phyloP scores from a whole-genome alignment of 2,888 invertebrate genomes.

The Eledona agricola region DNA sequence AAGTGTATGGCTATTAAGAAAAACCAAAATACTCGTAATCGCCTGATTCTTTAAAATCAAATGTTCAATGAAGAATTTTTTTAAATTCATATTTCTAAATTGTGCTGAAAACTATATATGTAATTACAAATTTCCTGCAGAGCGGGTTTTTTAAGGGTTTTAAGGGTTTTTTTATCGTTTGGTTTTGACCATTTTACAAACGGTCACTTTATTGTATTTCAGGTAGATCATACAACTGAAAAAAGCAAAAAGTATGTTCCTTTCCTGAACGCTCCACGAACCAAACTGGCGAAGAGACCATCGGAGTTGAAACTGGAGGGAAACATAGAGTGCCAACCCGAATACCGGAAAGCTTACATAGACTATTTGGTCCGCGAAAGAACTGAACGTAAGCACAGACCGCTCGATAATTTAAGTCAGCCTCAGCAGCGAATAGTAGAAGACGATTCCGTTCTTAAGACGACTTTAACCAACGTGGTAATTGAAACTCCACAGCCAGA shows the following conservation, averaged over 20 bases:
- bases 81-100: too few species aligned
- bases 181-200: too few species aligned
- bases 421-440: constrained; percentile 17
- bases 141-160: too few species aligned
- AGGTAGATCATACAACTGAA: constrained; percentile 53
- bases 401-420: constrained; percentile 37
- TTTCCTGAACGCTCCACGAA: constrained; percentile 29
- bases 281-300: constrained; percentile 42
- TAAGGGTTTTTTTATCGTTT: too few species aligned
- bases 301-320: constrained; percentile 53
- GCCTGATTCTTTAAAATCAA: too few species aligned
- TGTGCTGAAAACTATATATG: too few species aligned
- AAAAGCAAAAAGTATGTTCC: constrained; percentile 50
- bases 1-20: too few species aligned
- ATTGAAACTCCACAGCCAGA: not conserved
- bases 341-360: constrained; percentile 59
- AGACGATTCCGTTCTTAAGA: constrained; percentile 15
- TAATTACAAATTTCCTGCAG: too few species aligned
- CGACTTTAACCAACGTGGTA: constrained; percentile 2
- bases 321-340: constrained; percentile 61
- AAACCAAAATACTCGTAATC: too few species aligned
- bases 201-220: too few species aligned
- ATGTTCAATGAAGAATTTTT: too few species aligned
- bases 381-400: constrained; percentile 30
- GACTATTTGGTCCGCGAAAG: constrained; percentile 34